phyloP scores from a whole-genome alignment of 2,797 vertebrate genomes.

The Rhadinocentrus ornatus region DNA sequence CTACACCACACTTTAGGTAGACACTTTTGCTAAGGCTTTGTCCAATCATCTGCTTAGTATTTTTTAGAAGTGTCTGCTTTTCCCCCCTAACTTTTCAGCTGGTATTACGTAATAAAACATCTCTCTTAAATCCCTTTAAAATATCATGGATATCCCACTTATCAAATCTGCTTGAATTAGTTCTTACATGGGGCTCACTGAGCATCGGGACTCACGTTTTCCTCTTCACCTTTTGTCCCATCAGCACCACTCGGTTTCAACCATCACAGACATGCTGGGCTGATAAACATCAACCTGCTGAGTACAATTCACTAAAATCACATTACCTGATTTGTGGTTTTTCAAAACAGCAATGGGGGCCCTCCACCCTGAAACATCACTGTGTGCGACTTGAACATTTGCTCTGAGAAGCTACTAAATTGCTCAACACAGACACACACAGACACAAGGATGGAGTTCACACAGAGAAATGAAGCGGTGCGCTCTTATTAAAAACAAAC shows the following conservation, averaged over 20 bases:
- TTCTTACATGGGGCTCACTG: not conserved
- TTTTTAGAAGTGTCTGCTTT: not conserved
- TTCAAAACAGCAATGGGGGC: slow-evolving; percentile 18
- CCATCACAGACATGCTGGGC: slow-evolving; percentile 25
- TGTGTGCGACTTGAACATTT: slow-evolving; percentile 49
- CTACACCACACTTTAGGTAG: not conserved
- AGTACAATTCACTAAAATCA: slow-evolving; percentile 30
- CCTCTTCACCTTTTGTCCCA: not conserved
- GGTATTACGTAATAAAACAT: not conserved
- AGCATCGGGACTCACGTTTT: not conserved
- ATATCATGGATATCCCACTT: not conserved
- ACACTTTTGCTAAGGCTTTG: not conserved
- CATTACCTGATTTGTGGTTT: slow-evolving; percentile 42
- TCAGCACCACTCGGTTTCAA: not conserved
- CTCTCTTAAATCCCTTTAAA: not conserved
- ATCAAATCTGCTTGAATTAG: not conserved
- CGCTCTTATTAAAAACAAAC: slow-evolving; percentile 63
- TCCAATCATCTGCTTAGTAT: not conserved
- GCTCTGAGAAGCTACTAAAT: slow-evolving; percentile 38
- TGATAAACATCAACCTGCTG: slow-evolving; percentile 33
- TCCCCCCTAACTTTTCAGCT: not conserved
- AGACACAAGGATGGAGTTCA: slow-evolving; percentile 73
- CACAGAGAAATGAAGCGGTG: slow-evolving; percentile 72
- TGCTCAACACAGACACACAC: slow-evolving; percentile 66
- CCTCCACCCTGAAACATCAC: slow-evolving; percentile 31